These are phyloP conservation scores for Delia radicum DNA, from an alignment of 1,140 invertebrate species.

Conservation along the genomic window DNA sequence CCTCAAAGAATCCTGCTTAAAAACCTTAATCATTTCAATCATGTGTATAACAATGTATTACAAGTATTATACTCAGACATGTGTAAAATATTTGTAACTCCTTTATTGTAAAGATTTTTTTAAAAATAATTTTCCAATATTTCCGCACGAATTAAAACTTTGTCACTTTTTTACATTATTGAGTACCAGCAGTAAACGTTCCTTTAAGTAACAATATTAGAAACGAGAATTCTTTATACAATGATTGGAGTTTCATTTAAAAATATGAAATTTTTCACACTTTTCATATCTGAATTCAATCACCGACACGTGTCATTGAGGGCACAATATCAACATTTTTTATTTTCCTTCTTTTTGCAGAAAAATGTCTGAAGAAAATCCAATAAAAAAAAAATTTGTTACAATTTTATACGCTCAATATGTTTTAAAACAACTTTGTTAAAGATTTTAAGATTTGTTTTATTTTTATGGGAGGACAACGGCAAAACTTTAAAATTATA, in stretches of 20 bases:
- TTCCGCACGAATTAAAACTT: slow-evolving; percentile 23
- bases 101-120: neutral
- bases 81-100: neutral
- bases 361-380: neutral
- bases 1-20: no score
- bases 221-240: no score
- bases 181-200: neutral
- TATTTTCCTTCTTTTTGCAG: neutral
- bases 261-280: slow-evolving; percentile 7
- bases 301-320: slow-evolving; percentile 9
- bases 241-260: no score
- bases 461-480: neutral
- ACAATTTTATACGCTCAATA: neutral
- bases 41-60: no score
- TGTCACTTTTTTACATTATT: neutral
- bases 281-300: slow-evolving; percentile 21
- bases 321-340: neutral
- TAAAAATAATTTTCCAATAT: neutral
- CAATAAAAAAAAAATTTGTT: neutral
- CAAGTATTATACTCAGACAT: no score
- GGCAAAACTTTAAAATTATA: neutral
- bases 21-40: no score
- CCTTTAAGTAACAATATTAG: slow-evolving; percentile 10
- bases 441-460: neutral
- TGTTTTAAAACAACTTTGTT: neutral